These are phyloP conservation scores for Limenitis camilla DNA, from an alignment of 2,888 invertebrate genomes.

Conservation along the genomic window DNA sequence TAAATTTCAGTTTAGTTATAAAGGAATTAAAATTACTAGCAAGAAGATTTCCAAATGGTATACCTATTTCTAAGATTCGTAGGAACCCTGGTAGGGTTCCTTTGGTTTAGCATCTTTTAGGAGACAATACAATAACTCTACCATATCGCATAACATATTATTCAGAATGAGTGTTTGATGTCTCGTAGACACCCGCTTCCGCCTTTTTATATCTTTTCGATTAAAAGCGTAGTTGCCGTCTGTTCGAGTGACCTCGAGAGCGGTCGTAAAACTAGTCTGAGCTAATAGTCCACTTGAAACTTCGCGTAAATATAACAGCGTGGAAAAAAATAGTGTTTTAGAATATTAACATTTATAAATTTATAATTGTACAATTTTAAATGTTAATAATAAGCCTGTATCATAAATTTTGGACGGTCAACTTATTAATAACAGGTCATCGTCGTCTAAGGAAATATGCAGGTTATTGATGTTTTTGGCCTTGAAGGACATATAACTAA, in stretches of 20 bases:
- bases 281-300: background rate
- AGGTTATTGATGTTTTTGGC: no score
- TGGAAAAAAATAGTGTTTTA: no score
- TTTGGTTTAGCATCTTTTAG: background rate
- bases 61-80: background rate
- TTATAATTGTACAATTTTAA: no score
- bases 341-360: no score
- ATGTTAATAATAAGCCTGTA: no score
- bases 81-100: background rate
- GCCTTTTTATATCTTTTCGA: constrained; percentile 26
- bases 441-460: no score
- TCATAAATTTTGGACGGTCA: no score
- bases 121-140: background rate
- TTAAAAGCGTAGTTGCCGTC: constrained; percentile 34
- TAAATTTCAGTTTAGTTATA: no score
- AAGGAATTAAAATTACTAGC: no score
- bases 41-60: no score
- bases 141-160: constrained; percentile 1
- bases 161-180: constrained; percentile 10
- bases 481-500: no score
- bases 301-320: background rate
- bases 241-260: constrained; percentile 46
- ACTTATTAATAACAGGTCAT: no score
- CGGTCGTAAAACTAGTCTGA: constrained; percentile 47
- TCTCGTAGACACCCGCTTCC: constrained; percentile 26